Percentiles rank a stretch among this genome's conserved stretches.
These are phyloP conservation scores for Drosophila gaucha DNA, from an alignment of 2,888 invertebrate species.

Conservation along the genomic window DNA sequence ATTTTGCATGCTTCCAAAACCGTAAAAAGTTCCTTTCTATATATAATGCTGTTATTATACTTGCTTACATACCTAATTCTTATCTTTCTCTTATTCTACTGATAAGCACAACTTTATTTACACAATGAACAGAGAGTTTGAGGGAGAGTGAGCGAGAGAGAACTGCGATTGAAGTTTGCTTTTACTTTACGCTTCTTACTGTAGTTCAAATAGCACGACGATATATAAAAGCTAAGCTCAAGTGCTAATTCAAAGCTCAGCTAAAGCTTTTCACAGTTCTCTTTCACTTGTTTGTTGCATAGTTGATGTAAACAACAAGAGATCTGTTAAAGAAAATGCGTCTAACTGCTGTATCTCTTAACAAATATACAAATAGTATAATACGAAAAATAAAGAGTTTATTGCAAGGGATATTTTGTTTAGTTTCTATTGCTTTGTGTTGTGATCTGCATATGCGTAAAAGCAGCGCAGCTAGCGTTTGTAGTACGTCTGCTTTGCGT, in stretches of 20 bases:
- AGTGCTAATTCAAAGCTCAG: conserved; percentile 47
- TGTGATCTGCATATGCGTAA: too few relatives aligned
- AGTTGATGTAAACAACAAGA: background rate
- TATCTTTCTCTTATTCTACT: conserved; percentile 5
- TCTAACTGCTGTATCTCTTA: too few relatives aligned
- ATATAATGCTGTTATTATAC: conserved; percentile 39
- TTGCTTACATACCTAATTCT: conserved; percentile 8
- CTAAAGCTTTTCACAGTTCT: conserved; percentile 6
- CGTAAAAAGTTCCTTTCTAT: conserved; percentile 77
- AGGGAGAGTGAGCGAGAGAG: background rate
- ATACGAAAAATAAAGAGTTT: too few relatives aligned
- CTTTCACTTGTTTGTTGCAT: background rate
- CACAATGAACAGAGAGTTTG: conserved; percentile 22
- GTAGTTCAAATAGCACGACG: conserved; percentile 27
- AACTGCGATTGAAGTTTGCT: background rate
- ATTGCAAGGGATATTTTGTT: too few relatives aligned
- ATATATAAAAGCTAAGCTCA: conserved; percentile 63
- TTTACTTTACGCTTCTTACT: background rate
- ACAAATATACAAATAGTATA: too few relatives aligned
- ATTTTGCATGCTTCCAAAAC: conserved; percentile 74
- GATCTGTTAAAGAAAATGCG: background rate
- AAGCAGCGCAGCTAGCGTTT: too few relatives aligned
- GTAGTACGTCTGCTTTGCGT: background rate
- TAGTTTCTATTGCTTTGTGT: background rate
- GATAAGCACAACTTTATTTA: conserved; percentile 35